phyloP scores from a whole-genome alignment of 2,888 invertebrate genomes.

The Steinernema carpocapsae region DNA sequence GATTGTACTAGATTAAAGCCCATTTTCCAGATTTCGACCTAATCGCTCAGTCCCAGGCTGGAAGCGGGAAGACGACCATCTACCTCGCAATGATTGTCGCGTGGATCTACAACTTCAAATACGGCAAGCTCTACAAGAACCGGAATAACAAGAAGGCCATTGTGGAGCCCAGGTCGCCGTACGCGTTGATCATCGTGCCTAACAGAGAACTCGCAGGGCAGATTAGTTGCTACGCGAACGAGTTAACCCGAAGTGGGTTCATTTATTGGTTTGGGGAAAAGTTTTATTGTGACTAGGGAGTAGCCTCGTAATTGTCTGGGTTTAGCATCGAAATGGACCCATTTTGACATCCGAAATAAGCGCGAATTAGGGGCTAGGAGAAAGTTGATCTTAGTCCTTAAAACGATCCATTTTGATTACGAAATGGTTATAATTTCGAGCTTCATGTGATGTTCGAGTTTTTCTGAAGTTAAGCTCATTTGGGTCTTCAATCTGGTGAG shows the following conservation, averaged over 20 bases:
- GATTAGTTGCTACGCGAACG: conserved; percentile 26
- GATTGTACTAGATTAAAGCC: background rate
- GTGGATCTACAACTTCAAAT: background rate
- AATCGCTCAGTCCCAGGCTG: background rate
- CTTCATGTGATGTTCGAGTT: too few species aligned
- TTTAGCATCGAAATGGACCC: background rate
- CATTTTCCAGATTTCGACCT: background rate
- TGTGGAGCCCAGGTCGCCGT: background rate
- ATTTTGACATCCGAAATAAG: too few species aligned
- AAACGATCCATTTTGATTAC: too few species aligned
- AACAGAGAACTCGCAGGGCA: conserved; percentile 16
- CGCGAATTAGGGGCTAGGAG: too few species aligned
- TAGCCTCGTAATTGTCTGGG: background rate
- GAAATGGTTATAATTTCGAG: too few species aligned
- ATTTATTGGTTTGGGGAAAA: too few species aligned
- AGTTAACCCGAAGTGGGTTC: background rate
- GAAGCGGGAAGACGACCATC: background rate
- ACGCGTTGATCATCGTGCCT: conserved; percentile 6
- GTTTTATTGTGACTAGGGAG: too few species aligned
- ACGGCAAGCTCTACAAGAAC: background rate
- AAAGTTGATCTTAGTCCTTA: too few species aligned
- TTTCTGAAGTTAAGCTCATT: too few species aligned
- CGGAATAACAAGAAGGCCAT: background rate
- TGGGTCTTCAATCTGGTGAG: too few species aligned
- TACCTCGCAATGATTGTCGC: background rate